These are phyloP conservation scores for Melanitta fusca DNA, from an alignment of 2,797 vertebrate species.

Conservation along the genomic window DNA sequence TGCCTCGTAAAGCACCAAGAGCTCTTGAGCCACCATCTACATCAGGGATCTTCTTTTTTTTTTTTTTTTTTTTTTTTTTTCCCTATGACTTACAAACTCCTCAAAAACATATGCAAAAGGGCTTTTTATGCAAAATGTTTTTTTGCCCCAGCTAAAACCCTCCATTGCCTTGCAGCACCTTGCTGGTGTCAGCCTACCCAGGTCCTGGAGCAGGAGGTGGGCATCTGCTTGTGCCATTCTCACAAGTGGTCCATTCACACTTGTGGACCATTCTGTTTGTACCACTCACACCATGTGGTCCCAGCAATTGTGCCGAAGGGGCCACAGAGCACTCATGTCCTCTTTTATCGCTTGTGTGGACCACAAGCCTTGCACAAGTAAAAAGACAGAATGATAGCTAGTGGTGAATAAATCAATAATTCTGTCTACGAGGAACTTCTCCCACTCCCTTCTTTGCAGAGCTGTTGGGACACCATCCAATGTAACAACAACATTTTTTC, in stretches of 20 bases:
- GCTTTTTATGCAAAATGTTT: not conserved
- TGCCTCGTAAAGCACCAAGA: not conserved
- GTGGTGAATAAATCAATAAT: not conserved
- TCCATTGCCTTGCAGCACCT: not conserved
- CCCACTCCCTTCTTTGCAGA: not conserved
- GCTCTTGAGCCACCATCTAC: not conserved
- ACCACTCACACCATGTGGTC: rapidly evolving
- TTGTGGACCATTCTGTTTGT: too few relatives aligned
- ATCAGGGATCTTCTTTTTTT: not conserved
- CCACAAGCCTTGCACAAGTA: not conserved
- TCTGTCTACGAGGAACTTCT: not conserved
- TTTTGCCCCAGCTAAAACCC: not conserved
- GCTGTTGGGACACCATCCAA: not conserved
- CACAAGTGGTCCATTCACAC: too few relatives aligned
- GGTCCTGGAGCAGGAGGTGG: not conserved
- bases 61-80: not conserved
- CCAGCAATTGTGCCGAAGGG: rapidly evolving
- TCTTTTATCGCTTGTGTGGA: not conserved
- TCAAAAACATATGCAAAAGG: not conserved
- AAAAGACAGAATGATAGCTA: rapidly evolving
- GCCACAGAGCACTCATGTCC: not conserved
- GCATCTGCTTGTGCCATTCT: rapidly evolving
- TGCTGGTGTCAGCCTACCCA: rapidly evolving
- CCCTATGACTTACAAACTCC: not conserved
- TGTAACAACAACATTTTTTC: not conserved